phyloP scores from a whole-genome alignment of 2,888 invertebrate species.

The Agelastica alni region DNA sequence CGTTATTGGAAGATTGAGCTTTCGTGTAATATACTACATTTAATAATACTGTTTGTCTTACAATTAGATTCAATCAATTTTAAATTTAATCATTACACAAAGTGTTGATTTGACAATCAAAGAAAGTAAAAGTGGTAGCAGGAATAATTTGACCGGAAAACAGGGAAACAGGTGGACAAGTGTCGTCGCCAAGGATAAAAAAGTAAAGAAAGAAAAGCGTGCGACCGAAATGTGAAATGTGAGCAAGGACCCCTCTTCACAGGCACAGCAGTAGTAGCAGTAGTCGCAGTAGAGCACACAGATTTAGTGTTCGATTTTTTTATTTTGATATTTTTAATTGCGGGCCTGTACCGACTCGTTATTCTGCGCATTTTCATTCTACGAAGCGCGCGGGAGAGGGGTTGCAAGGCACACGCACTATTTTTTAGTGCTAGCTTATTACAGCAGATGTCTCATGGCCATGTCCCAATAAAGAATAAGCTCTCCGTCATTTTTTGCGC shows the following conservation, averaged over 20 bases:
- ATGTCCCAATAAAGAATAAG: conserved; percentile 60
- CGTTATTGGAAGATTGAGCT: too few species aligned
- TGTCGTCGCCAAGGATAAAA: conserved; percentile 7
- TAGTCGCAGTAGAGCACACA: conserved; percentile 32
- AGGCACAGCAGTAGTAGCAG: too few species aligned
- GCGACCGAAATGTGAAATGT: conserved; percentile 30
- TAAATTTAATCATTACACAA: too few species aligned
- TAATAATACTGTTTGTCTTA: too few species aligned
- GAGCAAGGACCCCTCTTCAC: conserved; percentile 23
- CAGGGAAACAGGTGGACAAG: conserved; percentile 12
- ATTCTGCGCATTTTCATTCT: conserved; percentile 65
- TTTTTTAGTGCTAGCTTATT: conserved; percentile 69
- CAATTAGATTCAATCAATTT: too few species aligned
- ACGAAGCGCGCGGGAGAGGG: conserved; percentile 44
- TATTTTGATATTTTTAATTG: conserved; percentile 64
- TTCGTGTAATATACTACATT: too few species aligned
- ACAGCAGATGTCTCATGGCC: conserved; percentile 68
- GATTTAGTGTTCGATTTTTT: conserved; percentile 52
- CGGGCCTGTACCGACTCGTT: conserved; percentile 60
- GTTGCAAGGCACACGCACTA: conserved; percentile 64
- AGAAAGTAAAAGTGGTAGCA: too few species aligned
- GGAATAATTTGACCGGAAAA: conserved; percentile 3
- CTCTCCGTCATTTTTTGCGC: conserved; percentile 57
- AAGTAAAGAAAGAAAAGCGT: conserved; percentile 21
- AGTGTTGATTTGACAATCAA: too few species aligned